Evolutionary conservation across 2,113 vertebrate genomes (phyloP), one percentile per base, ranked within the genome.

Genomic region (Montifringilla adamsi): DNA sequence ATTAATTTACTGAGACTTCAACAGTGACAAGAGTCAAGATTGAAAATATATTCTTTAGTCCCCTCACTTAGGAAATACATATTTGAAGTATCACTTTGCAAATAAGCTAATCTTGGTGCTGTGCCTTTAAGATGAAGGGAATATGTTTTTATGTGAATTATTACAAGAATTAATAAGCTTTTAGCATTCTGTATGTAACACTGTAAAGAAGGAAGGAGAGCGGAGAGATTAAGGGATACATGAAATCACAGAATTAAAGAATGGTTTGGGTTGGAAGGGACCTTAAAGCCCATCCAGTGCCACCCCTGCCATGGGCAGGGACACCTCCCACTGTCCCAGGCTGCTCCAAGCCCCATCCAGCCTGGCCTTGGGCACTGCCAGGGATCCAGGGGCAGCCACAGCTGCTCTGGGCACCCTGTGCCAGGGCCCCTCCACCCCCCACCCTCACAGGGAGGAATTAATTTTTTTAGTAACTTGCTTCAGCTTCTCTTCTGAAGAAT

Each of bases 201-300:
- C 7, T 13, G 22, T 9, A 43, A 55, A 83, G 63, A 23, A 83
- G 41, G 44, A 55, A 69, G 70, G 35, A 55, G 7, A 47, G 35
- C 1, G 1, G 41, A 39, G 55, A 47, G n/a, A 56, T 83, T 11
- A 43, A 69, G 12, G 35, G 41, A 62, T 27, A 39, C 39, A 62
- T 0, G 0, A 35, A 78, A 62, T 47, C 39, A n/a, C 6, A 41
- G n/a, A 81, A 58, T 43, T 14, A 39, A 21, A 33, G 13, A n/a
- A 22, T 47, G n/a, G 30, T 22, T 35, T 76, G 53, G n/a, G 62
- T 21, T 9, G 39, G 53, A 30, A 83, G 41, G 37, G 24, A 68
- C 47, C 1, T 68, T 9, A 17, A 47, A 47, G 11, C 5, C 13
- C 47, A 62, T 4, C n/a, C 11, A 7, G 11, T 30, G 1, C 53